Conservation (phyloP, 2,113 vertebrate genomes). For the Callospermophilus lateralis region DNA sequence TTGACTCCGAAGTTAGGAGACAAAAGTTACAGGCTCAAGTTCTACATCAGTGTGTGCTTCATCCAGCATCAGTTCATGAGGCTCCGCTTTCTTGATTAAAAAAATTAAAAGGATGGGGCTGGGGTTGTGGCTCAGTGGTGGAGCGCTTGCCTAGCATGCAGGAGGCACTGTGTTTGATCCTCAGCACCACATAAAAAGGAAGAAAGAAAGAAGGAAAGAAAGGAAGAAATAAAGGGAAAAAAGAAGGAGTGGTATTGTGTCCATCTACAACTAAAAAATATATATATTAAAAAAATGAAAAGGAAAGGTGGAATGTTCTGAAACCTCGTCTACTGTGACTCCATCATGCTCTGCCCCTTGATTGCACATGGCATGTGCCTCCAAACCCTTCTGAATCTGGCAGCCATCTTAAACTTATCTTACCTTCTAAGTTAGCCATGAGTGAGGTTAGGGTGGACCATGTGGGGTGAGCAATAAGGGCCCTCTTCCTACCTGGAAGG, state of each 20-base stretch:
- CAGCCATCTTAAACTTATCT: background rate
- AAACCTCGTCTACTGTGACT: background rate
- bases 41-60: background rate
- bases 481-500: slow-evolving; percentile 77
- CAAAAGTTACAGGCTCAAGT: background rate
- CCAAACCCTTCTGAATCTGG: background rate
- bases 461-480: background rate
- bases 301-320: background rate
- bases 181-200: no score
- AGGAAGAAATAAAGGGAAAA: no score
- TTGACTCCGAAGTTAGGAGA: background rate
- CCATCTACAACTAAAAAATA: no score
- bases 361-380: background rate
- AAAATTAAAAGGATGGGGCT: background rate
- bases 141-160: no score
- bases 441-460: background rate
- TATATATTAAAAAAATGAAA: background rate
- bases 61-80: background rate
- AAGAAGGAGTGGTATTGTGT: no score
- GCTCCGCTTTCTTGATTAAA: background rate
- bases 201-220: no score
- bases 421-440: background rate
- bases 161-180: no score
- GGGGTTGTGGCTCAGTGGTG: no score
- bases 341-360: background rate